These are phyloP conservation scores for Aspidoscelis tigris DNA, from an alignment of 2,113 vertebrate species.

Conservation along the genomic window DNA sequence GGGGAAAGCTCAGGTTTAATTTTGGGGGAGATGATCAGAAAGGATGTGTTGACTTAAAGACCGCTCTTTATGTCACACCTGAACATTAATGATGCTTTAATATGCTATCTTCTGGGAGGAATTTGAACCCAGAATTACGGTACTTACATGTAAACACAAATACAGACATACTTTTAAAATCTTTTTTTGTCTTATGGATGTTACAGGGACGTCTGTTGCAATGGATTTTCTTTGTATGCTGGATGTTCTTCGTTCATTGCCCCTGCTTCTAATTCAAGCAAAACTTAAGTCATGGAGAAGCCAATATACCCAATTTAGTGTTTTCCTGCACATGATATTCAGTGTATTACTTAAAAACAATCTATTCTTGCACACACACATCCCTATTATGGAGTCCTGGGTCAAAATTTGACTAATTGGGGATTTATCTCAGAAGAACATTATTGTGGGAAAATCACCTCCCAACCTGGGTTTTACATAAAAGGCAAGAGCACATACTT, in stretches of 20 bases:
- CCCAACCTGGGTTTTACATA: too few relatives aligned
- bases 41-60: slow-evolving; percentile 74
- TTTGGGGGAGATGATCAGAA: slow-evolving; percentile 75
- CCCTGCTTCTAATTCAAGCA: slow-evolving; percentile 10
- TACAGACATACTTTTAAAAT: slow-evolving; percentile 47
- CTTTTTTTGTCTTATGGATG: slow-evolving; percentile 30
- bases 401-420: slow-evolving; percentile 38
- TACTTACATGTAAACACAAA: slow-evolving; percentile 39
- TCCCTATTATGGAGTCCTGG: slow-evolving; percentile 40
- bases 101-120: slow-evolving; percentile 49
- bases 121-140: slow-evolving; percentile 40
- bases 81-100: slow-evolving; percentile 51
- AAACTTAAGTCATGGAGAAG: slow-evolving; percentile 43
- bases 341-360: slow-evolving; percentile 21
- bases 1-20: slow-evolving; percentile 69
- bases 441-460: too few relatives aligned
- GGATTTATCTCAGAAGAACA: neutral
- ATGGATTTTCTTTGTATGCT: slow-evolving; percentile 45
- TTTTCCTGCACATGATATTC: slow-evolving; percentile 40
- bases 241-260: slow-evolving; percentile 29
- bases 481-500: too few relatives aligned
- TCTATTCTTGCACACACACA: slow-evolving; percentile 6
- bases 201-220: slow-evolving; percentile 14
- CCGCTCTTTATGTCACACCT: slow-evolving; percentile 48
- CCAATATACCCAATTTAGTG: neutral